Percentiles rank a stretch among this genome's conserved stretches.
These are phyloP conservation scores for Dromiciops gliroides DNA, from an alignment of 2,113 vertebrate genomes.

Conservation along the genomic window DNA sequence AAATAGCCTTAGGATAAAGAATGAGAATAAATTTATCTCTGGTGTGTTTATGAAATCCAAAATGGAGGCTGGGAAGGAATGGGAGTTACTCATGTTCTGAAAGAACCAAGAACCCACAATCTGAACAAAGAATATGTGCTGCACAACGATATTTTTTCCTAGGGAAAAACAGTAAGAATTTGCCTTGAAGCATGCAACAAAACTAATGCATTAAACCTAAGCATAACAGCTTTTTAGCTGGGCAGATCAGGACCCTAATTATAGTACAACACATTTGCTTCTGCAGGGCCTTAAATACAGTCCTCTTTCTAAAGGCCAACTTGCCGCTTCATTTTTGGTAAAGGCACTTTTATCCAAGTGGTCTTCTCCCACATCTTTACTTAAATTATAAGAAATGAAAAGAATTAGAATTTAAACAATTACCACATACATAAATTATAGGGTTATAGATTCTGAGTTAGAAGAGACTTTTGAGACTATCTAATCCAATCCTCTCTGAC, in stretches of 20 bases:
- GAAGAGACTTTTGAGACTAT: no score
- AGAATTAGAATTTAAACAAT: no score
- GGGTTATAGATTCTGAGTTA: no score
- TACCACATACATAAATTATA: no score
- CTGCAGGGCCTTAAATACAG: no score
- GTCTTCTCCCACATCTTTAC: no score
- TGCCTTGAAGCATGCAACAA: neutral
- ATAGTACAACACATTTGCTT: no score
- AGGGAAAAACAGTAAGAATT: neutral
- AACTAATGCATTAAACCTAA: no score
- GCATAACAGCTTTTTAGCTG: no score
- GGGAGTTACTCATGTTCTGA: neutral
- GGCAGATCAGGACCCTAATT: no score
- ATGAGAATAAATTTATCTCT: neutral
- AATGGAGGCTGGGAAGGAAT: neutral
- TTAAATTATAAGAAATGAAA: no score
- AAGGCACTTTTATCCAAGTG: neutral
- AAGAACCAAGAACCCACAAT: neutral
- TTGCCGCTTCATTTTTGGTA: neutral
- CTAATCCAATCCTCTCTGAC: neutral
- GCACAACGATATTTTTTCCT: neutral
- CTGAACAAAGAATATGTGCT: neutral
- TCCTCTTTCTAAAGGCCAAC: neutral
- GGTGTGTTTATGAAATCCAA: constrained; percentile 14
- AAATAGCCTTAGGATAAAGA: neutral